These are phyloP conservation scores for Amphiura filiformis DNA, from an alignment of 35 echinoderm and acorn worm genomes.

Conservation along the genomic window DNA sequence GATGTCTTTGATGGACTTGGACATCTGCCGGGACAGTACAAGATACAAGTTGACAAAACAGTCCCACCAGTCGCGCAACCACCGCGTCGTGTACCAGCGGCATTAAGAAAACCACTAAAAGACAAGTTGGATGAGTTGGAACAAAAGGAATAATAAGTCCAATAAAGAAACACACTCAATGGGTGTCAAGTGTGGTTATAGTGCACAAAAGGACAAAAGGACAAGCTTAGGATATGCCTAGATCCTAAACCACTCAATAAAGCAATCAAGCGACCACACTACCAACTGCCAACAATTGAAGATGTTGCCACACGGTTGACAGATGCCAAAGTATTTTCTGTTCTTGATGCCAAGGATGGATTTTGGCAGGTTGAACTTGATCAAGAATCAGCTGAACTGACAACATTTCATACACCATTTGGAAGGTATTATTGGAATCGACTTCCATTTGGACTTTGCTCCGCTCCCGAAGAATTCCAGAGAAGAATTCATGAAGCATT, in stretches of 20 bases:
- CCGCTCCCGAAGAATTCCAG: background rate
- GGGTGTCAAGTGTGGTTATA: too few species aligned
- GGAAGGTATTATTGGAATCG: background rate
- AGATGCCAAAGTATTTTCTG: background rate
- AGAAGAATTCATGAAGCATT: background rate
- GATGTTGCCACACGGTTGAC: background rate
- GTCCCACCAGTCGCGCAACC: too few species aligned
- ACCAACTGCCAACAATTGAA: conserved; percentile 47
- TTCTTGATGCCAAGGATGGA: background rate
- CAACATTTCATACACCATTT: background rate
- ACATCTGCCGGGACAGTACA: too few species aligned
- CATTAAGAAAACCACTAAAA: too few species aligned
- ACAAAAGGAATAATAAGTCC: too few species aligned
- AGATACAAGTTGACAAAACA: too few species aligned
- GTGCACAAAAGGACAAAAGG: too few species aligned
- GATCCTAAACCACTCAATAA: conserved; percentile 55
- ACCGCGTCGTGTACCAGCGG: too few species aligned
- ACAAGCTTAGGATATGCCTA: conserved; percentile 19
- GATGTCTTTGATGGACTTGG: too few species aligned
- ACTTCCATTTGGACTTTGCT: background rate
- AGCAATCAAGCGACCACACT: conserved; percentile 56
- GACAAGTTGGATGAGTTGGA: too few species aligned
- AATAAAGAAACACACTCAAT: background rate
- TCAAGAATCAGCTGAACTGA: background rate
- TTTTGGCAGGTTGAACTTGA: background rate